Evolutionary conservation across 2,888 invertebrate genomes (phyloP).

Genomic region (Chouioia cunea): DNA sequence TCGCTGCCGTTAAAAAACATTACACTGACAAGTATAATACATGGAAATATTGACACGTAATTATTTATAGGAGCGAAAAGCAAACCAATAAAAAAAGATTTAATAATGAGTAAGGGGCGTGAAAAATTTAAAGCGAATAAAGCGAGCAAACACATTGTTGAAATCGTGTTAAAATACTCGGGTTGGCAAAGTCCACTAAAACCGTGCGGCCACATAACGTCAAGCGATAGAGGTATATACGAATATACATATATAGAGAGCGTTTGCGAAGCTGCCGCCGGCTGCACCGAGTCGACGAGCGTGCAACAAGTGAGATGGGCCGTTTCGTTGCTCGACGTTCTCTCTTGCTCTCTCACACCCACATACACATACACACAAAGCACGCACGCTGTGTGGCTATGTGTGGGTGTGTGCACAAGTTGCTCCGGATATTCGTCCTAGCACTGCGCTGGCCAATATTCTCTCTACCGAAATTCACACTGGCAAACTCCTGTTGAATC

Average conservation of each 20-base stretch:
- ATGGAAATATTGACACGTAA: too few relatives aligned
- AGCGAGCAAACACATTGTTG: slow-evolving; percentile 28
- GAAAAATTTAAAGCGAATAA: not conserved
- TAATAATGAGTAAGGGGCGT: too few relatives aligned
- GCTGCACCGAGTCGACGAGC: slow-evolving; percentile 16
- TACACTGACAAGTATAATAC: too few relatives aligned
- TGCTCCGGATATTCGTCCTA: slow-evolving; percentile 10
- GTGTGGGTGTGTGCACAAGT: slow-evolving; percentile 7
- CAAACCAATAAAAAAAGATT: too few relatives aligned
- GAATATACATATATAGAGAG: not conserved
- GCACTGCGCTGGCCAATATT: not conserved
- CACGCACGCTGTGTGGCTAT: not conserved
- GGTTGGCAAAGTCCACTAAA: too few relatives aligned
- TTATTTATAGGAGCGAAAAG: too few relatives aligned
- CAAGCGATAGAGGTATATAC: not conserved
- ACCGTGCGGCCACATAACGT: too few relatives aligned
- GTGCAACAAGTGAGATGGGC: slow-evolving; percentile 50
- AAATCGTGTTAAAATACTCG: slow-evolving; percentile 31
- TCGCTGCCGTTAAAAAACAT: too few relatives aligned
- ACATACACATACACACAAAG: too few relatives aligned
- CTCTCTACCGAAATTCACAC: slow-evolving; percentile 21
- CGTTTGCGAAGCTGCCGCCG: not conserved
- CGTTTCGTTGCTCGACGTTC: slow-evolving; percentile 23
- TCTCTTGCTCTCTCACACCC: too few relatives aligned
- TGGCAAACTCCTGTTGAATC: slow-evolving; percentile 11